Base-by-base conservation (phyloP, 2,113 vertebrate species). In the Cnemophilus loriae region DNA sequence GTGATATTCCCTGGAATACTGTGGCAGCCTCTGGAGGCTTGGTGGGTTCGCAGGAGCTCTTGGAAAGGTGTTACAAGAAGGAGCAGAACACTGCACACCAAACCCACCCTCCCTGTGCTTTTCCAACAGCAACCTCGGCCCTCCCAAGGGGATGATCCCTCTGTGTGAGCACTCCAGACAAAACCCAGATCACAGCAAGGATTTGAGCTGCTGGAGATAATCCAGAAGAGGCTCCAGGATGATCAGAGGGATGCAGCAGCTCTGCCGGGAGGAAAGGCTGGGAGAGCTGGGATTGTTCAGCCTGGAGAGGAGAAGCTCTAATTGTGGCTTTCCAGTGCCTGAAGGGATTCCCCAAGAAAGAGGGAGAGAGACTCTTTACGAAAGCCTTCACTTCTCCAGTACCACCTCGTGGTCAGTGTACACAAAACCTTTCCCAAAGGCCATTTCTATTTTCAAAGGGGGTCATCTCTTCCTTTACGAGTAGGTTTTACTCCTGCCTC, bases 171-270 rank as follows among this genome's bases (percentile, higher is more conserved):
- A 41, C 23, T 55, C 0, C 5, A 71, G 37, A 49, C n/a, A 41
- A 90, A 76, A 49, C 32, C 26, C 46, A 60, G 16, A 79, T 22
- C 44, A 57, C 55, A 76, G 55, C 24, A 61, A 42, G 49, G 53
- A 50, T 41, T 46, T 41, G 20, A 75, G 30, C n/a, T 47, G 33
- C 0, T 53, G 53, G 20, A 60, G 7, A 0, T 2, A 68, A 60
- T 0, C 53, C 53, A 52, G 69, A 2, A 22, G 27, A 74, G 59
- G 60, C 52, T 0, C 12, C 23, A 28, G 53, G 69, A 14, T 24
- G 46, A 24, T 0, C 46, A 46, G 53, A 67, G 52, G 41, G 33
- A 24, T 53, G 69, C 68, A 75, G 69, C 37, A 82, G 69, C 78
- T 75, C 61, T 75, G 60, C 60, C 59, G 52, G 32, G 18, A 73